phyloP scores from a whole-genome alignment of 2,888 invertebrate genomes.

The Mimumesa dahlbomi region DNA sequence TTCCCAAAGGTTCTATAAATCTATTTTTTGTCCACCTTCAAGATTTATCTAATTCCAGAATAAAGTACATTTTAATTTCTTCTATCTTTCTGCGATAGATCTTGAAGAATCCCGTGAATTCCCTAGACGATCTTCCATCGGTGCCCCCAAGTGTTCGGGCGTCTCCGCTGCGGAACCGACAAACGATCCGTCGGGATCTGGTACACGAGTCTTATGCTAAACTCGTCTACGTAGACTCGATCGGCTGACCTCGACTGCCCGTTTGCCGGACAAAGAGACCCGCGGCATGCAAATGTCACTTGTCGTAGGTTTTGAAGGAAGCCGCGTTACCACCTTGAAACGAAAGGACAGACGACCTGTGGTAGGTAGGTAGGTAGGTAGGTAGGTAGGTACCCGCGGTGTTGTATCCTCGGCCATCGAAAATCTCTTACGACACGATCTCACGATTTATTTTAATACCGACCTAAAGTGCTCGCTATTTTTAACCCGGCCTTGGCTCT shows the following conservation, averaged over 20 bases:
- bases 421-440: slow-evolving; percentile 25
- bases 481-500: slow-evolving; percentile 47
- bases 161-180: not conserved
- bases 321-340: slow-evolving; percentile 1
- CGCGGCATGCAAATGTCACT: slow-evolving; percentile 29
- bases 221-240: too few relatives aligned
- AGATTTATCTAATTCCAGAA: too few relatives aligned
- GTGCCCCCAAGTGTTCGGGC: too few relatives aligned
- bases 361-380: not conserved
- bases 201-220: too few relatives aligned
- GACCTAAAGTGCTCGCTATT: slow-evolving; percentile 35
- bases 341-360: slow-evolving; percentile 13
- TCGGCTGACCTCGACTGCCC: not conserved
- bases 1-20: too few relatives aligned
- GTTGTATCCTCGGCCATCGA: slow-evolving; percentile 26
- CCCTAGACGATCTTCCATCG: too few relatives aligned
- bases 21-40: too few relatives aligned
- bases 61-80: too few relatives aligned
- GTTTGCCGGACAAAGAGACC: not conserved
- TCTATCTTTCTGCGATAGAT: too few relatives aligned
- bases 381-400: not conserved
- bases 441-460: slow-evolving; percentile 29
- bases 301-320: slow-evolving; percentile 48
- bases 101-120: too few relatives aligned
- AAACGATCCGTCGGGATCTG: too few relatives aligned